Conservation (phyloP, 1,140 invertebrate genomes). For the Eumaeus atala region DNA sequence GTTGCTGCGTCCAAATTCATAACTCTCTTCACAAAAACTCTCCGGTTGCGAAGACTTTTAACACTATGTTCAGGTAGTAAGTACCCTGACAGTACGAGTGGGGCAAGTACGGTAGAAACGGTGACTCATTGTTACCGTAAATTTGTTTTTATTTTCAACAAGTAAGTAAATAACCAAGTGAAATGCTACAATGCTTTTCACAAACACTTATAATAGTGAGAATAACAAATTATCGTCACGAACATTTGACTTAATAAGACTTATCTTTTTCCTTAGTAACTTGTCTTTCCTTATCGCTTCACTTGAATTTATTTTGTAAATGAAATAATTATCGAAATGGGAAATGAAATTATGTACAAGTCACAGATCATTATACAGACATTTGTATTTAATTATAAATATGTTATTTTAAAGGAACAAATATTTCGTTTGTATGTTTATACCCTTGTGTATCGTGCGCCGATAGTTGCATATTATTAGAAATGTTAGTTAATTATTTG, state of each 20-base stretch:
- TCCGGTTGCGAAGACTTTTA: too few relatives aligned
- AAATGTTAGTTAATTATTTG: too few relatives aligned
- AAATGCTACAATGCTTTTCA: neutral
- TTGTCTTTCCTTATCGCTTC: neutral
- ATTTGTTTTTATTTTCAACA: neutral
- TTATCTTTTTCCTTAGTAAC: neutral
- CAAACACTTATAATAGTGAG: neutral
- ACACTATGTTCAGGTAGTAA: neutral
- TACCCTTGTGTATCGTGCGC: too few relatives aligned
- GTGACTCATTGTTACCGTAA: neutral
- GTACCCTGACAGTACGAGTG: neutral
- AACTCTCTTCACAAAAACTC: too few relatives aligned
- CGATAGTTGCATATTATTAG: too few relatives aligned
- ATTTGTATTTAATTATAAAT: neutral
- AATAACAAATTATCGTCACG: neutral
- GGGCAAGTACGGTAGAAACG: neutral
- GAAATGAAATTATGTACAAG: too few relatives aligned
- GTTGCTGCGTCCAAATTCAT: too few relatives aligned
- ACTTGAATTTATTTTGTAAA: neutral
- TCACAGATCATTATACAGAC: neutral
- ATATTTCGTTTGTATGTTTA: neutral
- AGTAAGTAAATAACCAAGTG: neutral
- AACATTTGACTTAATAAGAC: neutral
- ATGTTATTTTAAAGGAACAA: neutral
- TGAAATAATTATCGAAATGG: neutral